Evolutionary conservation across 1,140 invertebrate species (phyloP), one percentile per base, ranked within the genome.

Genomic region (Euura saliciscinereae): DNA sequence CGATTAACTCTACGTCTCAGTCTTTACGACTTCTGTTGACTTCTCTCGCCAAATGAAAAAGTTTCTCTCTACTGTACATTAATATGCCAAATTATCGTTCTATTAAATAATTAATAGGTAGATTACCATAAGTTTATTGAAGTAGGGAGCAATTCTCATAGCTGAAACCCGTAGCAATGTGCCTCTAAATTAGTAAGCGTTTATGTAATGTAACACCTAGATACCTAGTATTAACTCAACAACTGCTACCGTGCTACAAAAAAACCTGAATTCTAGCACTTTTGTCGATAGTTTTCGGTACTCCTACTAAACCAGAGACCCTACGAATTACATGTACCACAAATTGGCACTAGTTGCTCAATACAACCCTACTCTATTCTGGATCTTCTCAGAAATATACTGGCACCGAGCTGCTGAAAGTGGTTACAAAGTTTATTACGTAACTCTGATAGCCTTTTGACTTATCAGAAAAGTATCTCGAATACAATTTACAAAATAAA

Each of bases 151-250:
- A 85, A 85, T 71, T 83, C 80, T 82, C 80, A 78, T 80, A 84
- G 85, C 81, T 80, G 80, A 85, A 79, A 86, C 84, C 84, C 83
- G 85, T 86, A 85, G 84, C 82, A 85, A 86, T 85, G 85, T 86
- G 84, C 84, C 84, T 86, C 85, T 86, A 85, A 86, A 86, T 84
- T 85, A 78, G 83, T 85, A 86, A 86, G 84, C 79, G 80, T 85
- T 84, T 80, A 71, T 84, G 83, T 85, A 85, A 73, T 84, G 82
- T 84, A 84, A 79, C 76, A 75, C 79, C 81, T 78, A 81, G 70
- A 79, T 81, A 75, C 80, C 42, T 75, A 78, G 80, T 65, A 76
- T 59, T 69, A 80, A 73, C 73, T 74, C 75, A 80, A 74, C 68
- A 74, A 77, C 71, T 76, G 75, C 77, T 80, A 28, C 28, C 28